These are phyloP conservation scores for Bostrychus sinensis DNA, from an alignment of 2,113 vertebrate species.

Conservation along the genomic window DNA sequence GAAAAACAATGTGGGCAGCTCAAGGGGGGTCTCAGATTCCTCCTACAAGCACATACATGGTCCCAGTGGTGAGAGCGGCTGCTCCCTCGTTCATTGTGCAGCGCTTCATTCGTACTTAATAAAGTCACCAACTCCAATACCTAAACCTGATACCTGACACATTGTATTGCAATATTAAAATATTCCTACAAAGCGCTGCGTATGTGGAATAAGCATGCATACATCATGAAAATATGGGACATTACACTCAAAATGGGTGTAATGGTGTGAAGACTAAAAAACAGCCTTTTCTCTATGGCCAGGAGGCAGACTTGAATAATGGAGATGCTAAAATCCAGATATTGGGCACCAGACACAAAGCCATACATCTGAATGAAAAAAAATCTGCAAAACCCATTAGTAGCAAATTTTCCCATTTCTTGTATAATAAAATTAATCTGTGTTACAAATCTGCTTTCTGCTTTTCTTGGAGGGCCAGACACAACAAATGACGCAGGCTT, in stretches of 20 bases:
- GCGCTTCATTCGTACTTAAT: neutral
- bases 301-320: neutral
- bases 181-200: neutral
- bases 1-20: conserved; percentile 54
- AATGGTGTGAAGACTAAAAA: neutral
- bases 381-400: no score
- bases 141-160: no score
- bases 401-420: no score
- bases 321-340: neutral
- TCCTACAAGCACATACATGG: conserved; percentile 1
- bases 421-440: no score
- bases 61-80: conserved; percentile 15
- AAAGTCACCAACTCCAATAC: no score
- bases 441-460: no score
- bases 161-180: neutral
- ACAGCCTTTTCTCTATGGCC: neutral
- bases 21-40: conserved; percentile 29
- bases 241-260: neutral
- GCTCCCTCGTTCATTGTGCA: neutral
- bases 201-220: neutral
- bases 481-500: neutral
- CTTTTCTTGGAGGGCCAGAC: no score
- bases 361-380: no score
- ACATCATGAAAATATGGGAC: neutral
- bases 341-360: neutral